Base-by-base conservation (phyloP, 2,888 invertebrate species). In the Hyles lineata region DNA sequence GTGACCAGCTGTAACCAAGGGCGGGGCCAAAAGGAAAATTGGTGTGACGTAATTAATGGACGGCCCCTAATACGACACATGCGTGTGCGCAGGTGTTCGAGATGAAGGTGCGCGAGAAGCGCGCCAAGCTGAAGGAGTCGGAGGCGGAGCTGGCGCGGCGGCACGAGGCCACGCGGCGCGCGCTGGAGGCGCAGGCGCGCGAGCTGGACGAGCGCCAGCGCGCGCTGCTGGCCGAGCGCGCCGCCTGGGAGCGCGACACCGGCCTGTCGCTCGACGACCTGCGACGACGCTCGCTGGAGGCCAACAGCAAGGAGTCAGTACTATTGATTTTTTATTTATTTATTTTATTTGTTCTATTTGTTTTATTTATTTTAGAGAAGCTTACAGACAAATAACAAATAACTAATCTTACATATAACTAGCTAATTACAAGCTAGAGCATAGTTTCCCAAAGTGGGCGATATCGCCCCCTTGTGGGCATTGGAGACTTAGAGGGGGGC, bases 61-160 rank as follows among this genome's bases (percentile, higher is more conserved):
- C 3, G 29, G 1, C 29, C 29, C n/a, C n/a, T n/a, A n/a, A n/a
- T n/a, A n/a, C n/a, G n/a, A n/a, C n/a, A n/a, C 29, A 11, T 19
- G 32, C 11, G 32, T 35, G 21, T 7, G 17, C 63, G 7, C 83
- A 94, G 94, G 99, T 99, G 78, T 99, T 99, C 92, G 99, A 99
- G 90, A 98, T 98, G 97, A 99, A 99, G 95, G 99, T 98, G 35
- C 96, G 97, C 85, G 99, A 99, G 92, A 99, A 99, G 95, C 98
- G 98, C 88, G 98, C 98, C 85, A 99, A 99, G 91, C 96, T 99
- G 82, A 98, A 98, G 93, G 99, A 99, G 90, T 98, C 98, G 0
- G 99, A 99, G 90, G 95, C 97, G 78, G 99, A 99, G 96, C 93
- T 99, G 85, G 98, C 98, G 87, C 96, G 98, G 88, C 96, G 99